Evolutionary conservation across 1,140 invertebrate species (phyloP), one percentile per base, ranked within the genome.

Genomic region (Drosophila orosa): DNA sequence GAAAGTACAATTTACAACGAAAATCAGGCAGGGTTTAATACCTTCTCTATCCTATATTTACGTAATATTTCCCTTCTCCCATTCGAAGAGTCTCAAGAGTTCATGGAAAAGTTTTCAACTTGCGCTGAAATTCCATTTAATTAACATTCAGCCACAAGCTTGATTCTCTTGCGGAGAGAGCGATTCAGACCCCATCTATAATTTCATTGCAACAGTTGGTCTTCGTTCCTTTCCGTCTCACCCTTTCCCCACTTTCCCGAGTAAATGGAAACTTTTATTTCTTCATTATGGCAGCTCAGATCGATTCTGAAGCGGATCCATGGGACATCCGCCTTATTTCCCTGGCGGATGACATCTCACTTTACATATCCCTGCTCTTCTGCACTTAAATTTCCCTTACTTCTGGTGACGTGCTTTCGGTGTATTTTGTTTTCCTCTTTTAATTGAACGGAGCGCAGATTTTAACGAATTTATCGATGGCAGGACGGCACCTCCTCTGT

Each of bases 401-500:
- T 68, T 68, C 44, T 56, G 35, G 50, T 48, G 62, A 50, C 72
- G 37, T 61, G 19, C 48, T 57, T 39, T 37, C 29, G 44, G 62
- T 37, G 24, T 44, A n/a, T 39, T 68, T 56, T 68, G 39, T 39
- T 60, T 76, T 61, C 10, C 17, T 37, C 47, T 37, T 69, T 76
- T 77, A 77, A 77, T 77, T 76, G 74, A 77, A 60, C 27, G 17
- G 22, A 56, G 56, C 17, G 63, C 31, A 67, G 62, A 75, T 42
- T 77, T 77, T 56, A 77, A 77, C 74, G 73, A 67, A 77, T 61
- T 77, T 77, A 77, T 68, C 50, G 73, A 68, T 56, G 62, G 62
- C 47, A 47, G 45, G 39, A 24, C 45, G 71, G 45, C 44, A 24
- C 52, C 22, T 54, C 47, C 66, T 13, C 61, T 5, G 35, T n/a